Evolutionary conservation across 1,140 invertebrate species (phyloP), one percentile per base, ranked within the genome.

Genomic region (Lasioglossum baleicum): DNA sequence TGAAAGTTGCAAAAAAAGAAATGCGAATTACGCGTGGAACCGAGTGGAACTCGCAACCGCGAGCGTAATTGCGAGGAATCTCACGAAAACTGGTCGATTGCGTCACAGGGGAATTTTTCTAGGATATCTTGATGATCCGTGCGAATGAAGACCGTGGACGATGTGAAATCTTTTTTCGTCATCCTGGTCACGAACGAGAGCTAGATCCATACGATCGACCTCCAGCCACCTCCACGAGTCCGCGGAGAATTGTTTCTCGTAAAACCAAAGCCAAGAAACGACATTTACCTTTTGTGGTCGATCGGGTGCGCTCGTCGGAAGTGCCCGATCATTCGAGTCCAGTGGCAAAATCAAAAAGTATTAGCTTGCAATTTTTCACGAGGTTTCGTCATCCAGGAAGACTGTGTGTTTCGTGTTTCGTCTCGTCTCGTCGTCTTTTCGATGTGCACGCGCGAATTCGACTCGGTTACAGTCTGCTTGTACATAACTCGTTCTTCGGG

Each of bases 131-230:
- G 51, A 11, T 26, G 22, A 53, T 10, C 71, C 40, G 53, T 6
- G 66, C 10, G 40, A 42, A 44, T 17, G 61, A 85, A 78, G 82
- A 75, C 56, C 0, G 56, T 11, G 48, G 63, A 75, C 80, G 81
- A 82, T 74, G 80, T 78, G 81, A 85, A 67, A 75, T 72, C 82
- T 83, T 86, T 48, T 78, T 78, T 90, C 73, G 60, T 68, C 63
- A 90, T 80, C 31, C 90, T 70, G 82, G 86, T 90, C 90, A 91
- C 90, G 90, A 90, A 85, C 75, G 83, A 88, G 90, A 85, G 80
- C 90, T 78, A 90, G 87, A 91, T 91, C 88, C 90, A 90, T 91
- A 84, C 77, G 72, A 90, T 91, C 90, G 83, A 87, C 87, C 83
- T 81, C 71, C 70, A 53, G 69, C 84, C 82, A 88, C 83, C 76